Evolutionary conservation across 2,797 vertebrate genomes (phyloP).

Genomic region (Hydrolagus colliei): DNA sequence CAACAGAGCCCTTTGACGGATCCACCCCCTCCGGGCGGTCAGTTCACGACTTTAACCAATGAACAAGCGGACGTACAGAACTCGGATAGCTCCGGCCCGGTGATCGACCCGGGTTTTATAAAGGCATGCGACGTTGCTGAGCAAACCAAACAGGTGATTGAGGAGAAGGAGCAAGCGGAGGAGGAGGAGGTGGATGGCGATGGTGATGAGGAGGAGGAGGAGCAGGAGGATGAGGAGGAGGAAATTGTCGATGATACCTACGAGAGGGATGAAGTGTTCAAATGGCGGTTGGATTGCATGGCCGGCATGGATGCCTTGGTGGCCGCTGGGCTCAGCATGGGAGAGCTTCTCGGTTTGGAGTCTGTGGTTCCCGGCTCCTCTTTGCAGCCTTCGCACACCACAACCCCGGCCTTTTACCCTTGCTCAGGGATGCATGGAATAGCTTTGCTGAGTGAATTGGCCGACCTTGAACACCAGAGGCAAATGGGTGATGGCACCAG

Average conservation of each 20-base stretch:
- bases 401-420: constrained; percentile 37
- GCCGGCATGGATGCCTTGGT: constrained; percentile 81
- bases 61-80: constrained; percentile 5
- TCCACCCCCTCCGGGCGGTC: background rate
- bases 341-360: constrained; percentile 54
- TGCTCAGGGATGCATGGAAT: constrained; percentile 73
- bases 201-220: constrained; percentile 44
- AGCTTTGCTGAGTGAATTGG: constrained; percentile 85
- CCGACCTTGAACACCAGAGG: constrained; percentile 75
- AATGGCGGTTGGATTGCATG: constrained; percentile 47
- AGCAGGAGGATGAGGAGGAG: constrained; percentile 37
- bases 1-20: background rate
- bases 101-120: background rate
- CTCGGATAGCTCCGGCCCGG: background rate
- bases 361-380: constrained; percentile 56
- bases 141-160: constrained; percentile 15
- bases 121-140: background rate
- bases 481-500: constrained; percentile 46
- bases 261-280: constrained; percentile 36
- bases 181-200: constrained; percentile 37
- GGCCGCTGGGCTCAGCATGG: constrained; percentile 71
- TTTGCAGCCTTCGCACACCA: constrained; percentile 34
- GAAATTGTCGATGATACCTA: constrained; percentile 41
- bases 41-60: background rate
- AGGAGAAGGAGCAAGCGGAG: constrained; percentile 43